phyloP scores from a whole-genome alignment of 2,113 vertebrate species.

The Chaetorhynchus papuensis region DNA sequence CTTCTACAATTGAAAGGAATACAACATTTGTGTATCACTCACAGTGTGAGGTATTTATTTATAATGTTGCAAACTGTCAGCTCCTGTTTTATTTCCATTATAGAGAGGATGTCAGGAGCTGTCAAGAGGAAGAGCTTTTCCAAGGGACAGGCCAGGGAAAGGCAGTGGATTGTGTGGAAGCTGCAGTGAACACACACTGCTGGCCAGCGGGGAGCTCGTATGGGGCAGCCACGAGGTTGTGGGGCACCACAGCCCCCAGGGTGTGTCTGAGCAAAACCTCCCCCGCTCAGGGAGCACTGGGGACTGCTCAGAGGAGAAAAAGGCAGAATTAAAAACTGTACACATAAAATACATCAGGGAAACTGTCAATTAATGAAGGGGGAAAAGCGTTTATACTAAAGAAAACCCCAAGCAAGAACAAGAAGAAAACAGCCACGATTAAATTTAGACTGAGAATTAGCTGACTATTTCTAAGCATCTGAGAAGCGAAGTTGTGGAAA shows the following conservation, averaged over 20 bases:
- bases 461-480: not conserved
- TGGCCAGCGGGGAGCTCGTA: not conserved
- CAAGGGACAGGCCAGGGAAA: not conserved
- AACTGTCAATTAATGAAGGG: not conserved
- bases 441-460: not conserved
- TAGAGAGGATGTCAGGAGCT: not conserved
- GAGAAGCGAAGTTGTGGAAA: not conserved
- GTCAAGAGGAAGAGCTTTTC: slow-evolving; percentile 1
- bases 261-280: not conserved
- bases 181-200: accelerated
- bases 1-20: slow-evolving; percentile 44
- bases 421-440: not conserved
- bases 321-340: not conserved
- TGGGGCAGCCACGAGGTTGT: not conserved
- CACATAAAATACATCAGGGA: not conserved
- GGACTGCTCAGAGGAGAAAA: not conserved
- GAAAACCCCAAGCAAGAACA: not conserved
- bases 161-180: not conserved
- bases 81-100: not conserved
- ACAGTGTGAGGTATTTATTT: slow-evolving; percentile 43
- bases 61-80: slow-evolving; percentile 37
- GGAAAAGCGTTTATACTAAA: not conserved
- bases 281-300: not conserved
- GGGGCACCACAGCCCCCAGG: not conserved
- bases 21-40: slow-evolving; percentile 42